phyloP scores from a whole-genome alignment of 2,888 invertebrate species.

The Acrocera orbiculus region DNA sequence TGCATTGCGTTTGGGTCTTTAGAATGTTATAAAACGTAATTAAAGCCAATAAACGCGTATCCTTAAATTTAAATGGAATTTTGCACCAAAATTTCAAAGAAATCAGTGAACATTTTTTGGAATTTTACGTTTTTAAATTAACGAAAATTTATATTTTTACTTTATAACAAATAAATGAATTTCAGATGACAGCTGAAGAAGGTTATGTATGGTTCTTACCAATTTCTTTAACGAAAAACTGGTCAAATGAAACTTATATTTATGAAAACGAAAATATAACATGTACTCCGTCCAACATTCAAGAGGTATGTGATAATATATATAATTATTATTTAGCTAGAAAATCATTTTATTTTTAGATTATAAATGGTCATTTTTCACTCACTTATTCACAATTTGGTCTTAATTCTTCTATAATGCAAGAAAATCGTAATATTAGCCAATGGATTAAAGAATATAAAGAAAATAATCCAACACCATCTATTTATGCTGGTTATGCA shows the following conservation, averaged over 20 bases:
- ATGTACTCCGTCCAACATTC: too few species aligned
- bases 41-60: too few species aligned
- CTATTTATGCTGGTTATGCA: slow-evolving; percentile 55
- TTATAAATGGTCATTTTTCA: slow-evolving; percentile 54
- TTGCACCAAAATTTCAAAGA: too few species aligned
- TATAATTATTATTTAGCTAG: background rate
- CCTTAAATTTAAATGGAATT: too few species aligned
- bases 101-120: too few species aligned
- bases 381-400: slow-evolving; percentile 51
- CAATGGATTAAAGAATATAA: slow-evolving; percentile 40
- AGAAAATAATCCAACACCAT: slow-evolving; percentile 18
- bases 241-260: slow-evolving; percentile 26
- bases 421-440: slow-evolving; percentile 44
- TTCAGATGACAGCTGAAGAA: slow-evolving; percentile 47
- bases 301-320: too few species aligned
- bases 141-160: background rate
- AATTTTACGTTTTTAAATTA: background rate
- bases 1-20: too few species aligned
- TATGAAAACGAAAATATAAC: too few species aligned
- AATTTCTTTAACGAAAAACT: slow-evolving; percentile 44
- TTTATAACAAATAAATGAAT: slow-evolving; percentile 18
- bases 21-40: too few species aligned
- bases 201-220: slow-evolving; percentile 82
- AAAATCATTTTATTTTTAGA: slow-evolving; percentile 27
- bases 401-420: slow-evolving; percentile 39